These are phyloP conservation scores for Falco columbarius DNA, from an alignment of 2,797 vertebrate species.

Conservation along the genomic window DNA sequence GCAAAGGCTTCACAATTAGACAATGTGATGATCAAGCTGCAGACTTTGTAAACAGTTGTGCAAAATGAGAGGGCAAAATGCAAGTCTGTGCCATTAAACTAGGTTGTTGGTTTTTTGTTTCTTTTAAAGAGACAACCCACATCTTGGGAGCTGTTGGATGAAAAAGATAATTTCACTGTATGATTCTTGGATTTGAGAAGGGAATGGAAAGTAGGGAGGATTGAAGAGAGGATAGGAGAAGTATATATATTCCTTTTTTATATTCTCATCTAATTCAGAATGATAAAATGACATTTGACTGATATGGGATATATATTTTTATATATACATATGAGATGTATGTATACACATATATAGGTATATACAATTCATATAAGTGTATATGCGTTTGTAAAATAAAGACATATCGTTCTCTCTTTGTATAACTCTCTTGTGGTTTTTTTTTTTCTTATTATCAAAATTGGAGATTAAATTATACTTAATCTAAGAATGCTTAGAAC, in stretches of 20 bases:
- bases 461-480: neutral
- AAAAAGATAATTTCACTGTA: slow-evolving; percentile 11
- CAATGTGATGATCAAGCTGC: slow-evolving; percentile 69
- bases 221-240: neutral
- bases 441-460: neutral
- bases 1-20: slow-evolving; percentile 74
- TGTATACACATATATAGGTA: neutral
- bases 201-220: neutral
- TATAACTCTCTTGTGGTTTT: neutral
- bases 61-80: slow-evolving; percentile 72
- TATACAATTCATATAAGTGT: neutral
- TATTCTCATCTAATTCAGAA: neutral
- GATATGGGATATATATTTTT: neutral
- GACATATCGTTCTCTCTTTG: neutral
- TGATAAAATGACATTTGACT: neutral
- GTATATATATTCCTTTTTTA: neutral
- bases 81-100: slow-evolving; percentile 71
- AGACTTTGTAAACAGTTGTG: slow-evolving; percentile 74
- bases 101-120: slow-evolving; percentile 69
- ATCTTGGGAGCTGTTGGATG: slow-evolving; percentile 59
- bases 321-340: neutral
- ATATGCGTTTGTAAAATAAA: neutral
- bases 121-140: slow-evolving; percentile 69
- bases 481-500: neutral
- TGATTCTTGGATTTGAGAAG: neutral